Evolutionary conservation across 2,888 invertebrate genomes (phyloP), one percentile per base, ranked within the genome.

Genomic region (Drosophila mimetica): DNA sequence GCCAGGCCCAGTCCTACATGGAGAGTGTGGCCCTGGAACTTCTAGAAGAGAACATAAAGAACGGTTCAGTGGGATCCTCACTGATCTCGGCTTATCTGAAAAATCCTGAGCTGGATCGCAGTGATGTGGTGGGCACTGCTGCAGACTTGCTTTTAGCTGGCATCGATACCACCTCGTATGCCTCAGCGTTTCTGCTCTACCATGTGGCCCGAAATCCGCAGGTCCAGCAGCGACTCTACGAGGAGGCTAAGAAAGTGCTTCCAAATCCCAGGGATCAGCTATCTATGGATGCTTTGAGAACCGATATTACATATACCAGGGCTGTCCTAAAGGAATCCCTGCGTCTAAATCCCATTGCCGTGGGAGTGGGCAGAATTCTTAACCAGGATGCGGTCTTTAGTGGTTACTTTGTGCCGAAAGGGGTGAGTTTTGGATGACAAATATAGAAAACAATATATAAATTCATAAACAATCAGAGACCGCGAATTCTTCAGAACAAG

Each of bases 71-170:
- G 0, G 64, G 72, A 1, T 88, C 79, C 41, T 95, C 95, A 2
- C 91, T 97, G 11, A 90, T 97, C 44, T 93, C 94, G 66, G 93
- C 93, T 20, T 97, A 96, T 91, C 90, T 97, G 4, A 92, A 93
- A 55, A 94, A 95, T 67, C 93, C 95, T 0, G 94, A 94, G 77
- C 89, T 97, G 4, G 95, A 96, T 90, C 92, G 94, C 18, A 95
- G 95, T 88, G 97, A 97, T 90, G 93, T 97, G n/a, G 93, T 95
- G 46, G 97, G 97, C 58, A 95, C 97, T 93, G 94, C 96, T 64
- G 95, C 96, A 37, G 97, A 98, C 91, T 94, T 97, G 89, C 91
- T 97, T 22, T 93, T 97, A 89, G 97, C 97, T 53, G 96, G 97
- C 60, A 94, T 97, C 60, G 97, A 97, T 89, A 97, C 97, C 69